Evolutionary conservation across 2,113 vertebrate genomes (phyloP).

Genomic region (Rynchops niger): DNA sequence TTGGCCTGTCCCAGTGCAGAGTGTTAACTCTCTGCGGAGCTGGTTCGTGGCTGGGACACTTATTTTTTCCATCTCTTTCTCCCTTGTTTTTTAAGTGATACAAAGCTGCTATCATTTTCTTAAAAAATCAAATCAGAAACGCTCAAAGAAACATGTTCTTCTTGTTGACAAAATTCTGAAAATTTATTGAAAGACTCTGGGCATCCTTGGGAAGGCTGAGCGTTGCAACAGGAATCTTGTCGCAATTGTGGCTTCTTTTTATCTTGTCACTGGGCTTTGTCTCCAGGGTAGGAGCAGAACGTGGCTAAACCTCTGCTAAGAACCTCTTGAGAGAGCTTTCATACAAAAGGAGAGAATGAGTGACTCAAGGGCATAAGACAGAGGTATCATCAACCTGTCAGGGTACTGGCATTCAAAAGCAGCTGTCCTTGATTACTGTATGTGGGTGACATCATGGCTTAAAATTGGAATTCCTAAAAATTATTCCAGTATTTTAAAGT

Average conservation of each 20-base stretch:
- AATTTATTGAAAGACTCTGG: background rate
- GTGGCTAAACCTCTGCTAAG: background rate
- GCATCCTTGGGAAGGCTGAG: background rate
- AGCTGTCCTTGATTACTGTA: constrained; percentile 10
- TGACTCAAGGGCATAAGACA: background rate
- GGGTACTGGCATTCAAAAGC: background rate
- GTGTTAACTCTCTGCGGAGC: background rate
- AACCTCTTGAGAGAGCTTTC: constrained; percentile 9
- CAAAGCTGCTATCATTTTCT: background rate
- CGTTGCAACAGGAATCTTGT: background rate
- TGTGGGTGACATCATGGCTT: constrained; percentile 16
- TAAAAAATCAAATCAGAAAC: background rate
- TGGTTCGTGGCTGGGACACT: background rate
- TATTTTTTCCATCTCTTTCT: background rate
- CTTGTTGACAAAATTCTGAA: background rate
- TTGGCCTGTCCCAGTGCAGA: background rate
- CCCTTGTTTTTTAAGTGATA: background rate
- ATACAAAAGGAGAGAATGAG: background rate
- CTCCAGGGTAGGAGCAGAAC: background rate
- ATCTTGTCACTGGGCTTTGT: background rate
- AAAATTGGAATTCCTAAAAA: constrained; percentile 34
- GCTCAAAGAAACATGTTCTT: background rate
- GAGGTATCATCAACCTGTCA: constrained; percentile 2
- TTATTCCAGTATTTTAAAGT: background rate
- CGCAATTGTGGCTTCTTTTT: background rate